Base-by-base conservation (phyloP, 2,113 vertebrate genomes). In the Zosterops pallidus region DNA sequence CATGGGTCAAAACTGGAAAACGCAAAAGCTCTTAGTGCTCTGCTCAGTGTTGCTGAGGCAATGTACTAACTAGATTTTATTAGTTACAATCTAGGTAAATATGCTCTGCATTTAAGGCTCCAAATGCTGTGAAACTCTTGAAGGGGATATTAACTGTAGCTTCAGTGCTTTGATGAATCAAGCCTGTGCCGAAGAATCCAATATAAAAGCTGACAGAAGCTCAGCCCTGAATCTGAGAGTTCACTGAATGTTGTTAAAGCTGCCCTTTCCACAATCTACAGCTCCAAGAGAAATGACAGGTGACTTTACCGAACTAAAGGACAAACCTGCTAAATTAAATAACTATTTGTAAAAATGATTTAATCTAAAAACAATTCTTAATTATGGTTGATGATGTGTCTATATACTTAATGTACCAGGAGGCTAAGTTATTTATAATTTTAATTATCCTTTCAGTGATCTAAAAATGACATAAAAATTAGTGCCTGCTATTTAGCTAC, bases 401-500 rank as follows among this genome's bases (percentile, higher is more conserved):
- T 87, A 74, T 90, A 85, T 47, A 90, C 71, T 93, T 88, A 83
- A 80, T 80, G 92, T 74, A 94, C 71, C 19, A 0, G 33, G 19
- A 96, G 67, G 65, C 65, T 80, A 86, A 81, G 93, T 83, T 97
- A 95, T 96, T 97, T 95, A 96, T 96, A 96, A 33, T 92, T 95
- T 83, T 92, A 95, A 96, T 95, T 94, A 97, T 83, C 87, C 82
- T 74, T 88, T 49, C 82, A 94, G 49, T 44, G 79, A 90, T 97
- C 87, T 95, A 96, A 95, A 97, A 95, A 94, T 28, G 5, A 85
- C 94, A 91, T 50, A 93, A 92, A 95, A 92, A 95, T 95, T 93
- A 96, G 86, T 96, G 89, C 31, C 62, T 44, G 37, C 39, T 95
- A 76, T 90, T 97, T 95, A 96, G 75, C 69, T 91, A 26, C 59